phyloP scores from a whole-genome alignment of 2,113 vertebrate genomes.

The Gymnorhina tibicen region DNA sequence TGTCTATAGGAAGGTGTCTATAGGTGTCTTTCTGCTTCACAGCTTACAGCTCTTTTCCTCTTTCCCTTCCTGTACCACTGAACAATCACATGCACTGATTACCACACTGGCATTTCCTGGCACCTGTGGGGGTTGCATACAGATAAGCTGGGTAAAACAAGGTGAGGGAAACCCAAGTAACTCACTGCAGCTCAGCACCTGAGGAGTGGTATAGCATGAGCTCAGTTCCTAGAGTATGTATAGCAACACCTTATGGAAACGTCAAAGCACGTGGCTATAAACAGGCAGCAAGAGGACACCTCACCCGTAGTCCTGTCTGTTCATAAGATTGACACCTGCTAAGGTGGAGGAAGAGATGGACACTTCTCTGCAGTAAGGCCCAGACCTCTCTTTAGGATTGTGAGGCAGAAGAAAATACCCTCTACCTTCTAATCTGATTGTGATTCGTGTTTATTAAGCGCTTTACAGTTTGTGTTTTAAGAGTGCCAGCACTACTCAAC shows the following conservation, averaged over 20 bases:
- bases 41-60: neutral
- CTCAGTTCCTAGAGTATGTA: neutral
- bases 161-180: neutral
- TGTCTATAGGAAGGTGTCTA: neutral
- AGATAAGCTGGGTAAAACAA: neutral
- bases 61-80: neutral
- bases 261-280: neutral
- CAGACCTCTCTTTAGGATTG: neutral
- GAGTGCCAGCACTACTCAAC: neutral
- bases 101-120: neutral
- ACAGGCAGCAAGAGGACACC: neutral
- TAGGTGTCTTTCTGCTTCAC: neutral
- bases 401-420: neutral
- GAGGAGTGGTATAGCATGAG: neutral
- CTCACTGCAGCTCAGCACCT: neutral
- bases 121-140: neutral
- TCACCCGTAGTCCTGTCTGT: neutral
- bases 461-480: neutral
- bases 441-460: neutral
- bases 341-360: neutral
- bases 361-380: neutral
- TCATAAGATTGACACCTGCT: neutral
- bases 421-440: neutral
- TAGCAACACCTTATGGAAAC: neutral
- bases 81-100: neutral